Percentiles rank a stretch among this genome's conserved stretches.
Conservation (phyloP, 2,888 invertebrate species). For the Subacronicta megacephala region DNA sequence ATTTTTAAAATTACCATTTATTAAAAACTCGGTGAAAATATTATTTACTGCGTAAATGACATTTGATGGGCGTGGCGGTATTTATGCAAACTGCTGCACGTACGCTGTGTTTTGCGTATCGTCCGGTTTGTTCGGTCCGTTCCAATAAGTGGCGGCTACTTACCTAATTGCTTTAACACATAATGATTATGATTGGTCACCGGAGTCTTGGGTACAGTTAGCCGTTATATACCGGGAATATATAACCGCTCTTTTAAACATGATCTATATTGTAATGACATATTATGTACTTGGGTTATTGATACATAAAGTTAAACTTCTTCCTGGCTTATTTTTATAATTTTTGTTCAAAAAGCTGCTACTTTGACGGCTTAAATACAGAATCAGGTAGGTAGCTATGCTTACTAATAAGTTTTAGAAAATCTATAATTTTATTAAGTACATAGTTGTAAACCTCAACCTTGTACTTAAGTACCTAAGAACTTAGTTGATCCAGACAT, state of each 20-base stretch:
- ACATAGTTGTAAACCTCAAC: too few species aligned
- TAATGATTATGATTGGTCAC: constrained; percentile 76
- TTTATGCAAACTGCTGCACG: constrained; percentile 73
- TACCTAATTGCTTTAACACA: constrained; percentile 75
- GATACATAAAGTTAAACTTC: too few species aligned
- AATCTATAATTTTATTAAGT: too few species aligned
- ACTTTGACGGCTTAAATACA: too few species aligned
- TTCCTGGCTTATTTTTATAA: too few species aligned
- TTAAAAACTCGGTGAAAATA: constrained; percentile 61
- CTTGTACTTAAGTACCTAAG: too few species aligned
- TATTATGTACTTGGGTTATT: constrained; percentile 4
- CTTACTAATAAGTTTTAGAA: too few species aligned
- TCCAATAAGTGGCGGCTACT: constrained; percentile 69
- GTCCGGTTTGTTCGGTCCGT: constrained; percentile 49
- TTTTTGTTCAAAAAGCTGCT: too few species aligned
- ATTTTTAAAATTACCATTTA: constrained; percentile 64
- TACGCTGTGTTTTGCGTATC: constrained; percentile 53
- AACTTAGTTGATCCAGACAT: too few species aligned
- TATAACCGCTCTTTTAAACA: constrained; percentile 26
- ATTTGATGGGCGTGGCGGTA: constrained; percentile 75
- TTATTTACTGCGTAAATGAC: constrained; percentile 64
- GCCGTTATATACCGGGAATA: constrained; percentile 25
- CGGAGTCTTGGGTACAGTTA: constrained; percentile 29
- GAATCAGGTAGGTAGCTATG: too few species aligned
- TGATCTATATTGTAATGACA: constrained; percentile 8